Base-by-base conservation (phyloP, 1,140 invertebrate genomes). In the Drosophila dunni region DNA sequence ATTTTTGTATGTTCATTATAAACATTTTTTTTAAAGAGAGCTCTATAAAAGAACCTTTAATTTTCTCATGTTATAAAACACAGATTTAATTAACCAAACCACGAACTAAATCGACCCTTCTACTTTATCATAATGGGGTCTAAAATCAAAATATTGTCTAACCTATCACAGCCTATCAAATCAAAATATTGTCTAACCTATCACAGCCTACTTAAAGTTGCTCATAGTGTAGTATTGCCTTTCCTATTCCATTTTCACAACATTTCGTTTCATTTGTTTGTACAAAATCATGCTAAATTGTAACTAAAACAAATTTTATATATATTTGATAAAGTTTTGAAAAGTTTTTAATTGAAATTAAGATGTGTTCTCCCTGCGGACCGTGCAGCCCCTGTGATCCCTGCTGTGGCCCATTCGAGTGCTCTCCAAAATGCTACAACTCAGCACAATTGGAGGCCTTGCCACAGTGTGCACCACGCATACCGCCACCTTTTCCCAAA, bases 281-380 rank as follows among this genome's bases (percentile, higher is more conserved):
- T 42, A 42, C 40, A 42, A 42, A 42, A 42, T 42, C 40, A 42
- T 42, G 40, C 40, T 42, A 42, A 42, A 42, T 42, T 42, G 40
- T 42, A 42, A 42, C 40, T 13, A 42, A 42, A 42, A 42, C 2
- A n/a, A 0, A 42, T 42, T 42, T 42, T 42, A 42, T 6, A 42
- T 13, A 13, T 13, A 42, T 42, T 42, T 42, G 40, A 42, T 42
- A 42, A 5, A 42, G 1, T 13, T 42, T 42, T 42, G 7, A 42
- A 42, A 42, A 42, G 40, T 42, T 42, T 42, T 42, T 42, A 42
- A 42, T 42, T 42, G 40, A 13, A 42, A 42, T 11, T 42, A 42
- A 29, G 24, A 29, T 42, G 40, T 42, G 40, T 42, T 42, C 40
- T 42, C 40, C 40, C 6, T 42, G 40, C 10, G 40, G 40, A 42